A percentile compares a stretch with the other conserved stretches of the same genome.
phyloP scores from a whole-genome alignment of 2,888 invertebrate species.

The Microctonus brassicae region DNA sequence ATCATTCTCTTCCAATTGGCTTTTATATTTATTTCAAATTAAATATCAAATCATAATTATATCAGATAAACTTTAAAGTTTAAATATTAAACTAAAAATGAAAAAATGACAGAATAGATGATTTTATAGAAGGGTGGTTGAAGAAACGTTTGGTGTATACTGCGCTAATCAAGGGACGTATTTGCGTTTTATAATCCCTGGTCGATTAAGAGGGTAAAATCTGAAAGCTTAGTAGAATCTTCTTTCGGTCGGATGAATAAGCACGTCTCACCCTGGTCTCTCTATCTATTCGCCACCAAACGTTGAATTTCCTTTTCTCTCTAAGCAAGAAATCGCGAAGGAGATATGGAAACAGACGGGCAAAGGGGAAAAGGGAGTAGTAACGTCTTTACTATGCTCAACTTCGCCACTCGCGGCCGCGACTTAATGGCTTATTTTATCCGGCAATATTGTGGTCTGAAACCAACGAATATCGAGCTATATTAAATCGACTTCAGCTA shows the following conservation, averaged over 20 bases:
- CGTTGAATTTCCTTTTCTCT: slow-evolving; percentile 14
- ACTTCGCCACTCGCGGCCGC: slow-evolving; percentile 43
- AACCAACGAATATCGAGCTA: slow-evolving; percentile 42
- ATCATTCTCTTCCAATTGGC: not conserved
- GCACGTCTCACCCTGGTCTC: slow-evolving; percentile 46
- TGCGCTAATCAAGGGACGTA: slow-evolving; percentile 67
- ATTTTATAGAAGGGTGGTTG: not conserved
- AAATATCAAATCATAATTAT: not conserved
- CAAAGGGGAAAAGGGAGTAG: slow-evolving; percentile 23
- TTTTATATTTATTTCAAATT: too few relatives aligned
- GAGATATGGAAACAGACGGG: slow-evolving; percentile 24
- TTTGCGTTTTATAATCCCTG: slow-evolving; percentile 69
- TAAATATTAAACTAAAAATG: too few relatives aligned
- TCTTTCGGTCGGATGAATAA: slow-evolving; percentile 62
- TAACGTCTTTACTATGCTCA: slow-evolving; percentile 7
- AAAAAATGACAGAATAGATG: not conserved
- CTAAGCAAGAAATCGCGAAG: slow-evolving; percentile 28
- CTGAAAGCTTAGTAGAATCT: slow-evolving; percentile 68
- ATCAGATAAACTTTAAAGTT: too few relatives aligned
- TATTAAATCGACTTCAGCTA: slow-evolving; percentile 45
- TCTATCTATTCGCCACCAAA: slow-evolving; percentile 25
- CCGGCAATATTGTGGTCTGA: slow-evolving; percentile 56
- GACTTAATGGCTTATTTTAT: slow-evolving; percentile 67
- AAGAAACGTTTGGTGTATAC: slow-evolving; percentile 17
- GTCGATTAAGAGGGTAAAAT: slow-evolving; percentile 67